A percentile compares a stretch with the other conserved stretches of the same genome.
phyloP scores from a whole-genome alignment of 2,113 vertebrate species.

The Cynocephalus volans region DNA sequence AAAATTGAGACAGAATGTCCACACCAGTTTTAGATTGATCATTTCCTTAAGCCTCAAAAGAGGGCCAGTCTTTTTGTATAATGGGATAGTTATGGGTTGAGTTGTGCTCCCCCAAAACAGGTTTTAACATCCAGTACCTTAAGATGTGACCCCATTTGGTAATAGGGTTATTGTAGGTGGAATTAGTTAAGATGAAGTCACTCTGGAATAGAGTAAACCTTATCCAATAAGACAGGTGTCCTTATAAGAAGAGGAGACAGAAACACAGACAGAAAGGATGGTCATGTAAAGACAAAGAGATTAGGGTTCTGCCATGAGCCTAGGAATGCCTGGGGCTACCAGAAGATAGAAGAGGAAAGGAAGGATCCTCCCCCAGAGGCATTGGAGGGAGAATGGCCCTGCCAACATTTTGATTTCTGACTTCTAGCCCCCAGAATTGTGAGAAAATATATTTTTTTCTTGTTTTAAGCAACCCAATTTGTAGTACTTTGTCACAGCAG shows the following conservation, averaged over 20 bases:
- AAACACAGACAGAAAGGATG: not conserved
- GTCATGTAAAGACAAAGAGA: not conserved
- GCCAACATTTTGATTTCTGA: not conserved
- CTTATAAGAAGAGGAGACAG: not conserved
- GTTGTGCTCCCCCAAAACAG: not conserved
- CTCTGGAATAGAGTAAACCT: not conserved
- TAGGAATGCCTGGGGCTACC: not conserved
- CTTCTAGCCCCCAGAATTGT: rapidly evolving
- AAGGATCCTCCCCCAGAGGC: not conserved
- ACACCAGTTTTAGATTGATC: not conserved
- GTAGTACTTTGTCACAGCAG: not conserved
- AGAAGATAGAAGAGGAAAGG: not conserved
- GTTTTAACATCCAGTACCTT: not conserved
- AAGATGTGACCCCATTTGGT: not conserved
- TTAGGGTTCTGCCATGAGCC: not conserved
- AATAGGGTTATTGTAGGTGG: not conserved
- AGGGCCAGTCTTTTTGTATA: not conserved
- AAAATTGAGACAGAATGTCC: not conserved
- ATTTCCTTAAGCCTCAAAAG: not conserved
- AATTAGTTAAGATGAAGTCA: not conserved
- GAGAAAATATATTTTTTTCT: not conserved
- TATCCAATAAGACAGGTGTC: not conserved
- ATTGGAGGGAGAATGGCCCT: not conserved
- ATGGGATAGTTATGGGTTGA: not conserved
- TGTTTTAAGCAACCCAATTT: not conserved